Evolutionary conservation across 2,888 invertebrate species (phyloP), one percentile per base, ranked within the genome.

Genomic region (Sialis lutaria): DNA sequence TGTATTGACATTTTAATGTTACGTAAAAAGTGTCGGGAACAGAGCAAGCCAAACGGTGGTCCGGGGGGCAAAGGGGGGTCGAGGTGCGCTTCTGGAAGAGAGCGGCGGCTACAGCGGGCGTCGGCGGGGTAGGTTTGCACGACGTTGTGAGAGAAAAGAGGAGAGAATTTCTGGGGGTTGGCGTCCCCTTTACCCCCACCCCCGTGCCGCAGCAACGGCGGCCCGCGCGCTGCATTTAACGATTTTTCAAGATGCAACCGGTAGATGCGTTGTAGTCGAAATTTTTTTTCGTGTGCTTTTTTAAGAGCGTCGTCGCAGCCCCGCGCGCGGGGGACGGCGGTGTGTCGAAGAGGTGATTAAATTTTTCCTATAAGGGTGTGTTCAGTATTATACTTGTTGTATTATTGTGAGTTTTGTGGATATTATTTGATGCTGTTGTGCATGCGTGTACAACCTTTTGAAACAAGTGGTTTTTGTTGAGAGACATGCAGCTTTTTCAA

Each of bases 181-280:
- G 45, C 37, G 37, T 37, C 37, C 37, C 12, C 37, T 37, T 10
- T 37, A 37, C 6, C 37, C 37, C 37, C 12, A n/a, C 37, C 12
- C 37, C 10, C 12, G 37, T 37, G 7, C 37, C 37, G 37, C 37
- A n/a, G 12, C 37, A 10, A 37, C n/a, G 10, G 37, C 37, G 10
- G 37, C 30, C 10, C 30, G 32, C 42, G 10, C 42, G 42, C 30
- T 30, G 60, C 59, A 58, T 60, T 63, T 65, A 65, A 65, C 64
- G 65, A 65, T 65, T 65, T 65, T 50, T 65, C 60, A 64, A 65
- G 64, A 64, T 65, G 65, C 64, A 64, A 59, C 62, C 63, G 61
- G 61, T 63, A 55, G 59, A 63, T 63, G 63, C 62, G 61, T 64
- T 60, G 63, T 60, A 55, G 60, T 40, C 44, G 33, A 42, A 46